These are phyloP conservation scores for Gymnosoma rotundatum DNA, from an alignment of 2,888 invertebrate species.

Conservation along the genomic window DNA sequence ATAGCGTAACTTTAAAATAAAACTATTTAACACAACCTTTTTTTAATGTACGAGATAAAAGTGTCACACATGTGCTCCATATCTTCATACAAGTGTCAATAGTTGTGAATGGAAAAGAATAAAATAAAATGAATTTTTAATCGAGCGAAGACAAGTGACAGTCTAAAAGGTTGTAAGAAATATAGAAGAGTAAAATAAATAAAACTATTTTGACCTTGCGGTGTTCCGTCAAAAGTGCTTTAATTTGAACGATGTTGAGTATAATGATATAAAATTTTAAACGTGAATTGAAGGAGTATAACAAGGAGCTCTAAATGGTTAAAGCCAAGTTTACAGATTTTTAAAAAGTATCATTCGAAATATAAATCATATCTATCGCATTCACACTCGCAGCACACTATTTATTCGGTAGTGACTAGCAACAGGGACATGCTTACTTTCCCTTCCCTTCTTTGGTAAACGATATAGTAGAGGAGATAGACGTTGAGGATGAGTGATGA, in stretches of 20 bases:
- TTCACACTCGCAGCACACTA: too few species aligned
- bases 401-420: too few species aligned
- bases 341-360: too few species aligned
- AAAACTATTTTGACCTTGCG: not conserved
- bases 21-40: constrained; percentile 24
- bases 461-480: too few species aligned
- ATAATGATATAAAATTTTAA: too few species aligned
- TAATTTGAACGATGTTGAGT: not conserved
- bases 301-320: too few species aligned
- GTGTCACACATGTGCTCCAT: constrained; percentile 12
- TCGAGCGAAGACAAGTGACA: constrained; percentile 7
- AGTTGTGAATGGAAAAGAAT: not conserved
- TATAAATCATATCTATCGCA: too few species aligned
- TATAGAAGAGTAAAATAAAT: not conserved
- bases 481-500: too few species aligned
- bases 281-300: too few species aligned
- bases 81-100: not conserved
- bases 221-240: not conserved
- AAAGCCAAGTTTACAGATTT: too few species aligned
- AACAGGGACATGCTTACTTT: too few species aligned
- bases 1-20: constrained; percentile 32
- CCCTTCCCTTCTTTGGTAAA: too few species aligned
- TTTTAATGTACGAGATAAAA: constrained; percentile 8
- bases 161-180: not conserved
- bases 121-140: not conserved